phyloP scores from a whole-genome alignment of 1,140 invertebrate genomes.

The Hypsibius dujardini region DNA sequence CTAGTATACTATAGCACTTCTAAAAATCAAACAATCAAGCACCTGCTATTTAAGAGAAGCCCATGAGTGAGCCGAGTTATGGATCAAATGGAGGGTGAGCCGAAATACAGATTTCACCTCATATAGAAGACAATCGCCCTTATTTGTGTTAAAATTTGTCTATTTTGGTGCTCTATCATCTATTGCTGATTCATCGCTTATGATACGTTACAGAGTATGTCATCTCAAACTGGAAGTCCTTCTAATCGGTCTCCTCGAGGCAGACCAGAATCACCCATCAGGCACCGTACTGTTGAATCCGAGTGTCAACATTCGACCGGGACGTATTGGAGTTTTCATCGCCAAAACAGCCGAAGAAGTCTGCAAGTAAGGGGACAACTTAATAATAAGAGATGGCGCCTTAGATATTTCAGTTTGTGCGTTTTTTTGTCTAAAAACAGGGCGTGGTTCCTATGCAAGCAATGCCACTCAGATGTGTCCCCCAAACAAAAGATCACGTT shows the following conservation, averaged over 20 bases:
- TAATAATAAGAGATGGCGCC: not conserved
- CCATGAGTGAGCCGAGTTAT: no score
- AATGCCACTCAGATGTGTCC: conserved; percentile 4
- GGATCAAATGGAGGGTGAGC: no score
- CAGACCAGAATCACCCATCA: not conserved
- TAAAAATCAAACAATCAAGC: no score
- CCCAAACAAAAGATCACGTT: not conserved
- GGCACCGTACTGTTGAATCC: conserved; percentile 3
- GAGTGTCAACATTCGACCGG: not conserved
- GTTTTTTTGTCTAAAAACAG: not conserved
- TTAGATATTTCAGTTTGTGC: not conserved
- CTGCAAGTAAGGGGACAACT: not conserved
- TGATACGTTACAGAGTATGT: not conserved
- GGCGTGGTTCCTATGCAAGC: not conserved
- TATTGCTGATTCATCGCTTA: not conserved
- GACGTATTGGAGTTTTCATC: not conserved
- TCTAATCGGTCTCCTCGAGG: not conserved
- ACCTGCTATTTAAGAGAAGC: no score
- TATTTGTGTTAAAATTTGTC: no score
- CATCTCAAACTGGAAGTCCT: not conserved
- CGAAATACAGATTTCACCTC: no score
- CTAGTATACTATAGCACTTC: no score
- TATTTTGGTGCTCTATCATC: no score
- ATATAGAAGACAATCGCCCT: no score
- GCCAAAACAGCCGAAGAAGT: conserved; percentile 15